Evolutionary conservation across 92 coral and sea anemone genomes (phyloP), one percentile per base, ranked within the genome.

Genomic region (Hydrozoanthus gracilis): DNA sequence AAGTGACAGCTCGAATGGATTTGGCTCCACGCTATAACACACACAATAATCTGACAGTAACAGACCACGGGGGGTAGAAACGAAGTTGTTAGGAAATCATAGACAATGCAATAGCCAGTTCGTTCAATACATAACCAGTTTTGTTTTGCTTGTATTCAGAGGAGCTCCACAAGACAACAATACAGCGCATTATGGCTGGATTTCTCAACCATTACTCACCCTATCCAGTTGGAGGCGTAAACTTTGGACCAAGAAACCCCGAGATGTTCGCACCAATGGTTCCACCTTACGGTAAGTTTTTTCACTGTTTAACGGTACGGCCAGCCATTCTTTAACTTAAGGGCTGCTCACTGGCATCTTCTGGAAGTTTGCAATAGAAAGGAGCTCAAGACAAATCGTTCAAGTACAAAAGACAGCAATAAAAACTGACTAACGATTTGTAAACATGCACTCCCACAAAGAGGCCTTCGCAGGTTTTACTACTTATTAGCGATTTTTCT

Each of bases 241-340:
- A 95, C 82, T 88, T 93, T 90, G 95, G 94, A 66, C 95, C 98
- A 9, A 87, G 98, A 68, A 83, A 89, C 80, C 88, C 93, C 3
- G 98, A 95, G 51, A 91, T 95, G 95, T 95, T 90, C 74, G 90
- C 89, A 9, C 95, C 95, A 1, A 95, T 95, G 98, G 95, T 95
- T 6, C 90, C 95, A 51, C 92, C 89, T 7, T 95, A 89, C 67
- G 94, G 98, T 95, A 91, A 58, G 98, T 80, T 14, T 44, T 82
- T 13, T 83, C 52, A 74, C 60, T 47, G n/a, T 18, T 16, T 47
- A 78, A 44, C 69, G 52, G 69, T 60, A 44, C 13, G 6, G 70
- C 15, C 11, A 78, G 45, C 69, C 16, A 45, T 74, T 48, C 12
- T 39, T 44, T 52, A 58, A 44, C 60, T 78, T 56, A 78, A 60